These are phyloP conservation scores for Spea multiplicata DNA, from an alignment of 2,113 vertebrate species.

Conservation along the genomic window DNA sequence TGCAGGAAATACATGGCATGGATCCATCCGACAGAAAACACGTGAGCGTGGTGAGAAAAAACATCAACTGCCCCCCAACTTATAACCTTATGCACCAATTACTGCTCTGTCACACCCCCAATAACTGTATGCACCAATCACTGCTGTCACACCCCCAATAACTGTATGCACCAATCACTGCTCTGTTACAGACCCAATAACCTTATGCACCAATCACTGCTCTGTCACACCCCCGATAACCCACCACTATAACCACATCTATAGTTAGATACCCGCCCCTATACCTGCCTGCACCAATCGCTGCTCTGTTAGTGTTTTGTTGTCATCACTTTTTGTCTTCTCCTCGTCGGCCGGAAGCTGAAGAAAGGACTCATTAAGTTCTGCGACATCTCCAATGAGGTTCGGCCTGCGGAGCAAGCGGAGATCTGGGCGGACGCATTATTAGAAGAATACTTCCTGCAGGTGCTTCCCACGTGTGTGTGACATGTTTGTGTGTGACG, in stretches of 20 bases:
- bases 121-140: background rate
- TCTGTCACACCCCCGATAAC: too few relatives aligned
- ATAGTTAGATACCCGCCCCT: too few relatives aligned
- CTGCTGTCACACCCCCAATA: too few relatives aligned
- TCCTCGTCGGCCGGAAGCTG: constrained; percentile 68
- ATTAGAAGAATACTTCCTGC: constrained; percentile 95
- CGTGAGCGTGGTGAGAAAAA: background rate
- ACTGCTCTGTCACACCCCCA: too few relatives aligned
- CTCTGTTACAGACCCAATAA: too few relatives aligned
- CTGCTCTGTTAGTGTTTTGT: background rate
- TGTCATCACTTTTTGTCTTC: background rate
- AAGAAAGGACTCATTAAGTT: constrained; percentile 97
- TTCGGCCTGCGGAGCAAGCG: constrained; percentile 86
- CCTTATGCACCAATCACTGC: too few relatives aligned
- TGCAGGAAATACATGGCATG: background rate
- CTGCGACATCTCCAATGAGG: constrained; percentile 97
- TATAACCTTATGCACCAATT: too few relatives aligned
- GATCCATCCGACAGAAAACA: background rate
- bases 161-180: too few relatives aligned
- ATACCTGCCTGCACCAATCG: too few relatives aligned
- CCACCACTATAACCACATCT: too few relatives aligned
- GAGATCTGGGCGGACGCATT: constrained; percentile 96
- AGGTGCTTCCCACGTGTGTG: constrained; percentile 66
- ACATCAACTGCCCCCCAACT: too few relatives aligned
- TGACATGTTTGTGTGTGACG: too few relatives aligned